Evolutionary conservation across 2,888 invertebrate species (phyloP).

Genomic region (Ferdinandea cuprea): DNA sequence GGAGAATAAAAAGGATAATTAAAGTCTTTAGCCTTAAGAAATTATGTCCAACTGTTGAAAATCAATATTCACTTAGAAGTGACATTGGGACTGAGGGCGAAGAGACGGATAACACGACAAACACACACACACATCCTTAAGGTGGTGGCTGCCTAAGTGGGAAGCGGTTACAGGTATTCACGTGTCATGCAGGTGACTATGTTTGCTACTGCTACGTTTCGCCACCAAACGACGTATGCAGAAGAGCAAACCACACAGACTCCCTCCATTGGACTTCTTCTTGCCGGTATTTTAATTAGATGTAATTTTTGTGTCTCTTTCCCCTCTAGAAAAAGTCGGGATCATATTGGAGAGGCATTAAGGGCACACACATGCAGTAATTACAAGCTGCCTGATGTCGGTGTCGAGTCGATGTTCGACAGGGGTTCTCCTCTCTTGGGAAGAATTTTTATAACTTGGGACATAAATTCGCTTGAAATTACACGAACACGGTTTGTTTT

Average conservation of each 20-base stretch:
- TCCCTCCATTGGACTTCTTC: conserved; percentile 8
- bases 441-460: conserved; percentile 64
- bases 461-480: conserved; percentile 63
- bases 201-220: background rate
- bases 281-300: conserved; percentile 71
- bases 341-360: conserved; percentile 26
- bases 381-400: conserved; percentile 56
- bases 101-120: conserved; percentile 39
- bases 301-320: conserved; percentile 58
- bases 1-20: conserved; percentile 26
- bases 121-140: conserved; percentile 10
- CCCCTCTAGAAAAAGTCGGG: conserved; percentile 1
- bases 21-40: conserved; percentile 46
- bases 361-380: conserved; percentile 62
- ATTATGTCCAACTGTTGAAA: conserved; percentile 33
- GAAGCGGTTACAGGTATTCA: conserved; percentile 30
- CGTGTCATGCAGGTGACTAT: conserved; percentile 39
- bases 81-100: no score
- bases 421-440: conserved; percentile 51
- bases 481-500: conserved; percentile 37
- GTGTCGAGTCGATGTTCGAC: conserved; percentile 65
- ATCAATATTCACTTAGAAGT: conserved; percentile 36
- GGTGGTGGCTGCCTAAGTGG: conserved; percentile 17
- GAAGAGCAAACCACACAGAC: background rate
- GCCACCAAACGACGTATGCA: background rate